Conservation (phyloP, 2,888 invertebrate species). For the Apamea anceps region DNA sequence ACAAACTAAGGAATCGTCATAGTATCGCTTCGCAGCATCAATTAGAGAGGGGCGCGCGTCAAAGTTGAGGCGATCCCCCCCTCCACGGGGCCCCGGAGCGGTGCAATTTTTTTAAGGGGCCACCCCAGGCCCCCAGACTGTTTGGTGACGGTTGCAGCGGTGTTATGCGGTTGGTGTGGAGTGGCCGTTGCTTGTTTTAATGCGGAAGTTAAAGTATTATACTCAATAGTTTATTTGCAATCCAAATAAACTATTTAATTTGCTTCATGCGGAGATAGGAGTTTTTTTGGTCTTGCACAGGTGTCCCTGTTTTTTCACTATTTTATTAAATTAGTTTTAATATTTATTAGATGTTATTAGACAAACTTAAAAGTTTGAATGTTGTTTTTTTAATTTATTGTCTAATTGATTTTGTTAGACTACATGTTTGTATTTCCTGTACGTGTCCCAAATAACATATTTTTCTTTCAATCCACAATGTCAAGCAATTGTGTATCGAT, state of each 20-base stretch:
- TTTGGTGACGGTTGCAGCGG: conserved; percentile 88
- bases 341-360: too few relatives aligned
- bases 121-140: conserved; percentile 80
- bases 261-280: too few relatives aligned
- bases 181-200: conserved; percentile 67
- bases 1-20: conserved; percentile 76
- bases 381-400: too few relatives aligned
- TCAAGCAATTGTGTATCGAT: not conserved
- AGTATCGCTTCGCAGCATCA: conserved; percentile 79
- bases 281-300: too few relatives aligned
- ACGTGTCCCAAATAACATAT: too few relatives aligned
- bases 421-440: too few relatives aligned
- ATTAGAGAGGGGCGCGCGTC: conserved; percentile 84
- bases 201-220: not conserved
- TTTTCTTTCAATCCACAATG: not conserved
- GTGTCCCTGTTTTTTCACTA: too few relatives aligned
- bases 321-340: too few relatives aligned
- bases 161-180: conserved; percentile 62
- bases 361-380: too few relatives aligned
- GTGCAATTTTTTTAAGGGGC: conserved; percentile 86
- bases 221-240: not conserved
- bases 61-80: conserved; percentile 80
- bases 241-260: not conserved
- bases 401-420: too few relatives aligned
- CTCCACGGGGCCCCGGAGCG: conserved; percentile 65